Conservation (phyloP, 2,888 invertebrate species). For the Andrena haemorrhoa region DNA sequence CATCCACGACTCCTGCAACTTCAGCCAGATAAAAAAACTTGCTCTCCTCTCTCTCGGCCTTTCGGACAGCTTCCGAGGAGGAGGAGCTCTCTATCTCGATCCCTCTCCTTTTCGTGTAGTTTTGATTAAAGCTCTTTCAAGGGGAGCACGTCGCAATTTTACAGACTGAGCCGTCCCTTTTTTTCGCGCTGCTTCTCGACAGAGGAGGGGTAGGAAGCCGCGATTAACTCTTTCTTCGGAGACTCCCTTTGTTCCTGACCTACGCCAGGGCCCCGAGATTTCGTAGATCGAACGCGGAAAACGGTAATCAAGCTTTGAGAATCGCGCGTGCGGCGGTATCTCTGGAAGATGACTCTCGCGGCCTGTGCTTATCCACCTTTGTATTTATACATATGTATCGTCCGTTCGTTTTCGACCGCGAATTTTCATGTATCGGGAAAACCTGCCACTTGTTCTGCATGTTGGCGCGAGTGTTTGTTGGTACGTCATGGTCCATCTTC, state of each 20-base stretch:
- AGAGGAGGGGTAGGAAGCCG: conserved; percentile 15
- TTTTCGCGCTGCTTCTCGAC: conserved; percentile 2
- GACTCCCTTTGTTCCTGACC: conserved; percentile 56
- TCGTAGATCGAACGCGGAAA: conserved; percentile 52
- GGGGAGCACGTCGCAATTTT: conserved; percentile 52
- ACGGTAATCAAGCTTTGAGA: conserved; percentile 59
- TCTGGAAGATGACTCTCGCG: conserved; percentile 31
- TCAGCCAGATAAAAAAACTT: conserved; percentile 70
- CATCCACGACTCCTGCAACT: conserved; percentile 33
- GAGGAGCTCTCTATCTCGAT: too few relatives aligned
- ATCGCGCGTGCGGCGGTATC: neutral
- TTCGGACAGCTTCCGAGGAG: too few relatives aligned
- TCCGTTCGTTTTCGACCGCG: neutral
- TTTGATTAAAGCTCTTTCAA: conserved; percentile 74
- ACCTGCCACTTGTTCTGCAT: neutral
- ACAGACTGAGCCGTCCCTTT: conserved; percentile 28
- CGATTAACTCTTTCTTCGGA: conserved; percentile 64
- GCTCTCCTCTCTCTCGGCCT: conserved; percentile 51
- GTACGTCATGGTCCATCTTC: neutral
- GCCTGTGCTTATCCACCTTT: neutral
- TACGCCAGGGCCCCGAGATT: conserved; percentile 23
- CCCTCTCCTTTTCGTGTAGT: conserved; percentile 57
- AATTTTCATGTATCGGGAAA: neutral
- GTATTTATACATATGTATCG: neutral
- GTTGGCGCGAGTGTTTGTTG: neutral